These are phyloP conservation scores for Psammodynastes pulverulentus DNA, from an alignment of 2,113 vertebrate species.

Conservation along the genomic window DNA sequence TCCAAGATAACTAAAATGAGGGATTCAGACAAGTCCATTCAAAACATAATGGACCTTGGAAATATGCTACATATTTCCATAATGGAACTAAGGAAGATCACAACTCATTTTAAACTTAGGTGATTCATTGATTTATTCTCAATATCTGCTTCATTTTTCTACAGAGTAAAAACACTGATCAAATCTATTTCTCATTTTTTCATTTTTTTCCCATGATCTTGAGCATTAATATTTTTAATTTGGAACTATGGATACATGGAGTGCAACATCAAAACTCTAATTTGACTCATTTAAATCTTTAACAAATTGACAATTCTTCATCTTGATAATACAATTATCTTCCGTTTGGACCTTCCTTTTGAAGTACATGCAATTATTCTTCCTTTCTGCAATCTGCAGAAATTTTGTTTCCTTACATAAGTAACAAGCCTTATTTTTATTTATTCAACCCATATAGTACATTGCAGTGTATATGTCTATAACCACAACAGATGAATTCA, in stretches of 20 bases:
- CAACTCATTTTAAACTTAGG: background rate
- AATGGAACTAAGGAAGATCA: background rate
- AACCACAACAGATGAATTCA: background rate
- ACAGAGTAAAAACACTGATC: background rate
- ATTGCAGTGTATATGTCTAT: background rate
- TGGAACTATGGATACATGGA: background rate
- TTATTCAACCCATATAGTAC: background rate
- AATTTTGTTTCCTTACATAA: background rate
- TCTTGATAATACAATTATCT: background rate
- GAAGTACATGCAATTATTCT: background rate
- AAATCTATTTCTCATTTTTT: background rate
- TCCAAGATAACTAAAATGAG: background rate
- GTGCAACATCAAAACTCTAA: background rate
- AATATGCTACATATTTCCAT: constrained; percentile 32
- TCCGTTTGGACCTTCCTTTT: background rate
- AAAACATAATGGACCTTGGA: background rate
- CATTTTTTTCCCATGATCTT: background rate
- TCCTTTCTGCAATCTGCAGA: background rate
- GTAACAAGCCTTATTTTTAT: background rate
- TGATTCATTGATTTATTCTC: background rate
- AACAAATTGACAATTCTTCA: background rate
- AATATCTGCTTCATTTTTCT: background rate
- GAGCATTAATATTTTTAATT: background rate
- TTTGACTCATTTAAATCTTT: background rate
- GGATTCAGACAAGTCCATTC: background rate